These are phyloP conservation scores for Coptodon bakossiorum DNA, from an alignment of 2,113 vertebrate species.

Conservation along the genomic window DNA sequence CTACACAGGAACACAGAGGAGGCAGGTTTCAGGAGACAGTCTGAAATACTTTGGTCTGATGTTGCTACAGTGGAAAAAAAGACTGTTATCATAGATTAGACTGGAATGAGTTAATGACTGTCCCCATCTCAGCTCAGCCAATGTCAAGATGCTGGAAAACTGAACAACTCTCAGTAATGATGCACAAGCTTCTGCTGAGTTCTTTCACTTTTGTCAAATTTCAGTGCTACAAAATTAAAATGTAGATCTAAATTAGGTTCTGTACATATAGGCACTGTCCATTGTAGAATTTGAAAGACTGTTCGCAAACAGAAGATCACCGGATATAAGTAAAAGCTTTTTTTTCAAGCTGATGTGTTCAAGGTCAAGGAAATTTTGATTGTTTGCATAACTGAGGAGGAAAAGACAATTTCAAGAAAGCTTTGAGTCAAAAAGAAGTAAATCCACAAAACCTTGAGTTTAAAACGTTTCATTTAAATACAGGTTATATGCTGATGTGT, in stretches of 20 bases:
- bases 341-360: not conserved
- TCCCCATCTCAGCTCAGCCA: not conserved
- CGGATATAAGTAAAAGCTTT: not conserved
- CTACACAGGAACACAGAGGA: conserved; percentile 49
- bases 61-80: not conserved
- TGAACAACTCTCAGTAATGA: not conserved
- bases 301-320: not conserved
- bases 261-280: not conserved
- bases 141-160: not conserved
- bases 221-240: not conserved
- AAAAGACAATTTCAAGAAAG: not conserved
- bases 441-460: not conserved
- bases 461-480: rapidly evolving
- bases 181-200: not conserved
- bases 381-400: not conserved
- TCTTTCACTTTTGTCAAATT: not conserved
- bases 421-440: not conserved
- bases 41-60: not conserved
- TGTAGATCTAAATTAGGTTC: too few relatives aligned
- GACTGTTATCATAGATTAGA: not conserved
- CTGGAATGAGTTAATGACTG: not conserved
- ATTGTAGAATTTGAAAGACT: not conserved
- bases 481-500: not conserved
- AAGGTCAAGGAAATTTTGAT: not conserved
- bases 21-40: not conserved